These are phyloP conservation scores for Pemphigus obesinymphae DNA, from an alignment of 1,140 invertebrate species.

Conservation along the genomic window DNA sequence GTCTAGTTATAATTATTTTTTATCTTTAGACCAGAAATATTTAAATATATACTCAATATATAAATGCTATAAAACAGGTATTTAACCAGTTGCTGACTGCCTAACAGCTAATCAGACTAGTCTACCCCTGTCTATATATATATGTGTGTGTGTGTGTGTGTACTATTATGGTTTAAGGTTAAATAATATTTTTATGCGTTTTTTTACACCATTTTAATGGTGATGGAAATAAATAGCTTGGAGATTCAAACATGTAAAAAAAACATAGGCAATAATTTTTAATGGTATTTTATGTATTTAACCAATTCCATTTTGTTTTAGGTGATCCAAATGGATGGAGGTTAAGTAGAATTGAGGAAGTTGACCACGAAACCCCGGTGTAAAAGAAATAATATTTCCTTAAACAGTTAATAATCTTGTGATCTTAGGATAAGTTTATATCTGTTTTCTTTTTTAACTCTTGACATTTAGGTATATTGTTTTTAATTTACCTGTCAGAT, in stretches of 20 bases:
- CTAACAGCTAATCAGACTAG: not conserved
- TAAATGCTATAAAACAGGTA: too few species aligned
- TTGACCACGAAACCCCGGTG: conserved; percentile 74
- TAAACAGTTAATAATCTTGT: conserved; percentile 34
- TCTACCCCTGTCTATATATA: too few species aligned
- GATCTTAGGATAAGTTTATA: conserved; percentile 38
- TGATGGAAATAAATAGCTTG: too few species aligned
- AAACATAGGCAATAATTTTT: not conserved
- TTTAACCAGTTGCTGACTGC: not conserved
- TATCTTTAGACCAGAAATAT: not conserved
- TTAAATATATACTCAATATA: too few species aligned
- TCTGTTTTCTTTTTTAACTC: conserved; percentile 5
- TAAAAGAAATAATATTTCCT: conserved; percentile 52
- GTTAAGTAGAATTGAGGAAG: conserved; percentile 73
- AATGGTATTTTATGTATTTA: not conserved
- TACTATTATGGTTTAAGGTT: not conserved
- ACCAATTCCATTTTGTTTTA: conserved; percentile 52
- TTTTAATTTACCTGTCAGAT: conserved; percentile 10
- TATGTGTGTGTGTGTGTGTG: too few species aligned
- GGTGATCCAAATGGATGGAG: conserved; percentile 74
- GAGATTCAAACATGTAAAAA: too few species aligned
- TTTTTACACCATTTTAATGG: not conserved
- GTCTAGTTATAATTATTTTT: not conserved
- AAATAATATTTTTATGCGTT: not conserved
- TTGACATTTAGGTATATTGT: not conserved